Conservation (phyloP, 1,140 invertebrate genomes). For the Lordiphosa collinella region DNA sequence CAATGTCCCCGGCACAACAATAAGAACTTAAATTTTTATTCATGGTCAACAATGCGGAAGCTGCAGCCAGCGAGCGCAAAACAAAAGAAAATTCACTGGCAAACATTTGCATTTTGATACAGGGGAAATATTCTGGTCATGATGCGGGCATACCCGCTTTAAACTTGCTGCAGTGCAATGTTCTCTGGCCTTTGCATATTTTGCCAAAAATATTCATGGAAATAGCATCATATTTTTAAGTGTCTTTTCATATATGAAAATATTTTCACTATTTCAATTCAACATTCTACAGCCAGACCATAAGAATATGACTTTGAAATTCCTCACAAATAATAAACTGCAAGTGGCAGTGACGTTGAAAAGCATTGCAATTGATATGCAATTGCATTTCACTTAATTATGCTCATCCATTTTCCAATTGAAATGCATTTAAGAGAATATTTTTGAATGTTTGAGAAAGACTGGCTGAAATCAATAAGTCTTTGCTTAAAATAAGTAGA, state of each 20-base stretch:
- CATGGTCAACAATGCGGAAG: conserved; percentile 77
- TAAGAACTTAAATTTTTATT: conserved; percentile 77
- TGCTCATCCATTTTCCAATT: neutral
- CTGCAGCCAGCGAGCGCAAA: conserved; percentile 54
- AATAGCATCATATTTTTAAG: neutral
- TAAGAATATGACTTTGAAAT: conserved; percentile 10
- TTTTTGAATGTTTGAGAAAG: too few species aligned
- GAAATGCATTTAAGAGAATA: neutral
- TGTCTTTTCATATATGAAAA: neutral
- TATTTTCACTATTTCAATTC: neutral
- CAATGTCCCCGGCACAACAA: conserved; percentile 53
- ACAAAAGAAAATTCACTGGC: conserved; percentile 68
- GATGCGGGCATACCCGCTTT: conserved; percentile 39
- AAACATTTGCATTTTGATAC: conserved; percentile 58
- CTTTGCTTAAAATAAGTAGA: too few species aligned
- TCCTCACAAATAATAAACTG: conserved; percentile 3
- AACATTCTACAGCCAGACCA: neutral
- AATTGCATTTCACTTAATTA: conserved; percentile 29
- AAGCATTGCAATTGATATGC: conserved; percentile 21
- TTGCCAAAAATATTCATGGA: too few species aligned
- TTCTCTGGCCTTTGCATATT: neutral
- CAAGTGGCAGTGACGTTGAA: conserved; percentile 1
- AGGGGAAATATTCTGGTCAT: conserved; percentile 32
- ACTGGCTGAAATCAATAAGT: too few species aligned
- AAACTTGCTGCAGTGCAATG: conserved; percentile 12